These are phyloP conservation scores for Lepilemur septentrionalis DNA, from an alignment of 2,797 vertebrate species.

Conservation along the genomic window DNA sequence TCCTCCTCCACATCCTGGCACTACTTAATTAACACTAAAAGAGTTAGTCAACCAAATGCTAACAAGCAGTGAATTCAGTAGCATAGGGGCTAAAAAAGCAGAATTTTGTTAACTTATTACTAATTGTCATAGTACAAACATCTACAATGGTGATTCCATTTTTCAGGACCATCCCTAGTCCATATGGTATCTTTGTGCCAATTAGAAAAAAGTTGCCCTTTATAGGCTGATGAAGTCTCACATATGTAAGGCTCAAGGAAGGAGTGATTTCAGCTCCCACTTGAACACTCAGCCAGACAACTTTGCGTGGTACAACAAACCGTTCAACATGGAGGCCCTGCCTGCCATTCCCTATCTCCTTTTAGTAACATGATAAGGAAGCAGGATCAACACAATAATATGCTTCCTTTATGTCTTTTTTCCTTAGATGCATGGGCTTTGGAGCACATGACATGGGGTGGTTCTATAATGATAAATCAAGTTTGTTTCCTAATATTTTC, in stretches of 20 bases:
- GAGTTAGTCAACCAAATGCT: slow-evolving; percentile 64
- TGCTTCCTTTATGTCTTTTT: neutral
- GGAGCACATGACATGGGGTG: neutral
- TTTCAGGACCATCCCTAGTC: neutral
- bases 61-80: slow-evolving; percentile 45
- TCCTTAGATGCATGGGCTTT: neutral
- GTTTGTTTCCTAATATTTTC: neutral
- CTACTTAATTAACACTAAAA: slow-evolving; percentile 71
- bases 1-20: slow-evolving; percentile 73
- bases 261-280: neutral
- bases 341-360: neutral
- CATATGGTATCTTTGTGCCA: neutral
- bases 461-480: neutral
- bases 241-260: neutral
- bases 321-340: neutral
- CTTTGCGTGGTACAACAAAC: neutral
- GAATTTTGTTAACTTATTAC: slow-evolving; percentile 20
- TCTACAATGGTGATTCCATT: neutral
- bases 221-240: neutral
- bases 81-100: slow-evolving; percentile 5
- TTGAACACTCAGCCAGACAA: neutral
- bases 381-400: neutral
- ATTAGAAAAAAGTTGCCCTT: neutral
- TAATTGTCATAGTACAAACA: slow-evolving; percentile 35
- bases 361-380: neutral